phyloP scores from a whole-genome alignment of 2,113 vertebrate species.

The Anarhynchus alexandrinus region DNA sequence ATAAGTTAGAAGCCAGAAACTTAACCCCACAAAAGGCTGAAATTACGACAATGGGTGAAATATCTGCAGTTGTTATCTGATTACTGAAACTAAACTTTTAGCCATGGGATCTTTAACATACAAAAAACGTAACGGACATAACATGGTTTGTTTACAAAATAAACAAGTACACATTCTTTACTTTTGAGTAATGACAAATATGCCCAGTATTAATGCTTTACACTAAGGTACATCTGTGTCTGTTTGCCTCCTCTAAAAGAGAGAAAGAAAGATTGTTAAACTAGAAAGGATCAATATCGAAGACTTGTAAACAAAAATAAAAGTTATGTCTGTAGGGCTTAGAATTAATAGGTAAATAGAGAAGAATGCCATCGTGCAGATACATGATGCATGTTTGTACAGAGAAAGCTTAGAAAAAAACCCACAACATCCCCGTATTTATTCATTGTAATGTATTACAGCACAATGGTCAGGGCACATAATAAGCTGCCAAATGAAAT shows the following conservation, averaged over 20 bases:
- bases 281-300: not conserved
- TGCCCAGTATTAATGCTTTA: not conserved
- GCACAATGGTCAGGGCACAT: not conserved
- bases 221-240: not conserved
- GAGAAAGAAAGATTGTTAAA: not conserved
- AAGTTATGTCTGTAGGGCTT: not conserved
- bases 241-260: not conserved
- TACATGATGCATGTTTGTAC: not conserved
- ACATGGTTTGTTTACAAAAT: not conserved
- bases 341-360: not conserved
- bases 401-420: not conserved
- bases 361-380: not conserved
- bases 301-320: not conserved
- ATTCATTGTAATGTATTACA: not conserved
- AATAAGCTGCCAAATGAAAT: not conserved
- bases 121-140: not conserved
- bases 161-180: not conserved
- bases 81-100: not conserved
- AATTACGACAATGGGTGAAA: not conserved
- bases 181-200: not conserved
- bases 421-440: not conserved
- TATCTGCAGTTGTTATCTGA: not conserved
- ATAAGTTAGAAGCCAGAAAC: not conserved
- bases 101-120: not conserved
- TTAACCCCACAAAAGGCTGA: not conserved